Conservation (phyloP, 2,797 vertebrate species). For the Coregonus ussuriensis region DNA sequence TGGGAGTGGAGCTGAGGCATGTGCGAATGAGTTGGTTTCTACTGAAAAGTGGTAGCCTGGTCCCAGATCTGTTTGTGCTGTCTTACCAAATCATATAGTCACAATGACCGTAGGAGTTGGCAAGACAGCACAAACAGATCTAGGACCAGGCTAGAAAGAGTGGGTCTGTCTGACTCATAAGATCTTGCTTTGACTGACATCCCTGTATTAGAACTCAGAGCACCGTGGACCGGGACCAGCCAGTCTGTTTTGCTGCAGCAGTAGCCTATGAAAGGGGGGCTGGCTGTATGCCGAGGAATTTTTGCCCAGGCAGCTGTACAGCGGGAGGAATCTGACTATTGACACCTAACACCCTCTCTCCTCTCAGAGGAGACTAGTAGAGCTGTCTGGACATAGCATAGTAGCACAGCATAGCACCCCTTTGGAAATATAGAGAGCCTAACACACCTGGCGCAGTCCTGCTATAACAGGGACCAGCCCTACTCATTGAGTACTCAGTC, state of each 20-base stretch:
- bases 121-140: too few species aligned
- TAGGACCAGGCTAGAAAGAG: too few species aligned
- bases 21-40: not conserved
- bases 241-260: not conserved
- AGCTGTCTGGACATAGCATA: not conserved
- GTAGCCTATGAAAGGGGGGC: not conserved
- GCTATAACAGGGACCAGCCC: too few species aligned
- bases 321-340: not conserved
- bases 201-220: not conserved
- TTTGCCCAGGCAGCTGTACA: not conserved
- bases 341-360: not conserved
- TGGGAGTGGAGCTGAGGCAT: not conserved
- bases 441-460: not conserved
- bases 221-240: not conserved
- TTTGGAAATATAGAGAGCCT: not conserved
- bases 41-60: not conserved
- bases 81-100: too few species aligned
- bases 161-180: not conserved
- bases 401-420: not conserved
- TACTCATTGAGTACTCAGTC: too few species aligned
- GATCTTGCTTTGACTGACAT: not conserved
- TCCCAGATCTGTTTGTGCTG: not conserved
- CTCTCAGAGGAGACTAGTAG: not conserved
- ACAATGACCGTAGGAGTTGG: too few species aligned
- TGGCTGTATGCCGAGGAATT: not conserved